A percentile compares a stretch with the other conserved stretches of the same genome.
phyloP scores from a whole-genome alignment of 2,113 vertebrate species.

The Sebastes fasciatus region DNA sequence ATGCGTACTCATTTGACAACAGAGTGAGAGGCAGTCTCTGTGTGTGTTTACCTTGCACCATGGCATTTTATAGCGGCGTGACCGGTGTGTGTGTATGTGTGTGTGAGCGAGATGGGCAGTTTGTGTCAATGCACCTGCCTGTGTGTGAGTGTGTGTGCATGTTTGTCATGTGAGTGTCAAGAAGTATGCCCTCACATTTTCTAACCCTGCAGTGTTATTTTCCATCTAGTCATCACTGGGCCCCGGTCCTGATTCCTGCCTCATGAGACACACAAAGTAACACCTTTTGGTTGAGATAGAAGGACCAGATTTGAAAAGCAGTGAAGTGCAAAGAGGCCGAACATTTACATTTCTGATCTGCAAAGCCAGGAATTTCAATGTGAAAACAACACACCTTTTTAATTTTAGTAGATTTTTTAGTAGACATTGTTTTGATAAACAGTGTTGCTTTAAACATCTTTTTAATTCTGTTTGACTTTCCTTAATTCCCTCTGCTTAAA shows the following conservation, averaged over 20 bases:
- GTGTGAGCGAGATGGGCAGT: background rate
- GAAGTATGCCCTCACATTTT: background rate
- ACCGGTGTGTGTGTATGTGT: background rate
- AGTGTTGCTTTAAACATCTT: too few relatives aligned
- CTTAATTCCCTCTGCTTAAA: too few relatives aligned
- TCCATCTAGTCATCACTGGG: constrained; percentile 31
- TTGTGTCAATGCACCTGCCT: background rate
- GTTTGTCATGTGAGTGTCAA: background rate
- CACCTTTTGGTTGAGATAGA: background rate
- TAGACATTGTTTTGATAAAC: too few relatives aligned
- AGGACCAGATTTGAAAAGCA: too few relatives aligned
- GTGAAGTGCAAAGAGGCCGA: too few relatives aligned
- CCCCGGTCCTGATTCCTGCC: background rate
- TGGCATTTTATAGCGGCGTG: background rate
- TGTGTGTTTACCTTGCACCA: constrained; percentile 21
- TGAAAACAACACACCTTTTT: too few relatives aligned
- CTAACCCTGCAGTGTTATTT: constrained; percentile 17
- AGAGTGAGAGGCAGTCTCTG: constrained; percentile 36
- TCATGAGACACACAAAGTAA: background rate
- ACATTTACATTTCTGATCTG: too few relatives aligned
- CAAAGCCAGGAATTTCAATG: too few relatives aligned
- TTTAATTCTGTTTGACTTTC: too few relatives aligned
- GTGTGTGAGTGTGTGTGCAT: background rate
- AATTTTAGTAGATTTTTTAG: too few relatives aligned
- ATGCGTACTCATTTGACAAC: constrained; percentile 50